Evolutionary conservation across 2,113 vertebrate species (phyloP), one percentile per base, ranked within the genome.

Genomic region (Falcunculus frontatus): DNA sequence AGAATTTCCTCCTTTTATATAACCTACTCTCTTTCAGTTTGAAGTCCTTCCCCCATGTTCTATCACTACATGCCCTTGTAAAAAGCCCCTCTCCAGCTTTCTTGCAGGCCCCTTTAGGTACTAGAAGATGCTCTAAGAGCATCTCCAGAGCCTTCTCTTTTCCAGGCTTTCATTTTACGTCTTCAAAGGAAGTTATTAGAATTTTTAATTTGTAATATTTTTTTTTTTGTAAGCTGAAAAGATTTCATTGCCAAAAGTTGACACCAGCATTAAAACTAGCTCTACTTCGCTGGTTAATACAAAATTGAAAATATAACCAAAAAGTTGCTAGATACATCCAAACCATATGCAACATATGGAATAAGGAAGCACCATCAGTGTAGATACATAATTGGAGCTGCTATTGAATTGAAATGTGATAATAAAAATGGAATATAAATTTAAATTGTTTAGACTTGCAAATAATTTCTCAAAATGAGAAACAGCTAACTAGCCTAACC

Each of bases 301-400:
- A 63, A 57, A 57, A 57, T 8, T 9, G 4, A 67, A 70, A 52
- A 47, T 20, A 13, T 2, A 46, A 67, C 20, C 5, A 75, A 55
- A 32, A 90, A 26, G 12, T 41, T 83, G 15, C 56, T 65, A 62
- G 23, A 35, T 41, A 70, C 12, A 22, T 27, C 18, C 26, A 50
- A 85, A 57, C 7, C 4, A 46, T 37, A 56, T 7, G 11, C 27
- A 64, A 50, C 7, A n/a, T 0, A n/a, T n/a, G n/a, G 0, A 80
- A 55, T 13, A 72, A 86, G 32, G 64, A 80, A 65, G 21, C 16
- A 62, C 4, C 23, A 76, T 47, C 15, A 49, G 16, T 83, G 44
- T 22, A 39, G 7, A 47, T 10, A 17, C 13, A 29, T 7, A 46
- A 33, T 14, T 4, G 15, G 4, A 86, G 23, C 15, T 70, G 26